These are phyloP conservation scores for Brienomyrus longianalis DNA, from an alignment of 2,113 vertebrate genomes.

Conservation along the genomic window DNA sequence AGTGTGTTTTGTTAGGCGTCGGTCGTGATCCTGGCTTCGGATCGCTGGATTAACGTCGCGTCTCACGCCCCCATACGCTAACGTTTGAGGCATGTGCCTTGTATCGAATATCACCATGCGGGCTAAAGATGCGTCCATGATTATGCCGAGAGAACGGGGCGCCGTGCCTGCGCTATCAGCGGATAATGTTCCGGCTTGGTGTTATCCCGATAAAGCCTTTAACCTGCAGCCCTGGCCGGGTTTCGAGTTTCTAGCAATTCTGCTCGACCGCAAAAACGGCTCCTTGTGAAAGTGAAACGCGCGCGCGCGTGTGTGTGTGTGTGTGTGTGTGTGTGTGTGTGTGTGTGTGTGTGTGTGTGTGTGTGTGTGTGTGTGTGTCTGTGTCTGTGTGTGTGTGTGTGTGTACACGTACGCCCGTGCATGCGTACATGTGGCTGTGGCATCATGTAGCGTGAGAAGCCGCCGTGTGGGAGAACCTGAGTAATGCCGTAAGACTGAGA, in stretches of 20 bases:
- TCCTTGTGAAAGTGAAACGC: constrained; percentile 19
- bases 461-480: constrained; percentile 26
- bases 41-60: neutral
- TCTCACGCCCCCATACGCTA: neutral
- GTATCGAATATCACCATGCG: neutral
- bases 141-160: neutral
- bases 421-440: neutral
- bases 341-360: constrained; percentile 18
- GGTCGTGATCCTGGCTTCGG: neutral
- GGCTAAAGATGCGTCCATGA: neutral
- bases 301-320: constrained; percentile 36
- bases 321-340: constrained; percentile 12
- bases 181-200: neutral
- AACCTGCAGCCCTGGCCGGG: neutral
- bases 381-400: constrained; percentile 32
- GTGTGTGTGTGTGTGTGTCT: neutral
- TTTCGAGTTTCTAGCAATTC: constrained; percentile 27
- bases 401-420: neutral
- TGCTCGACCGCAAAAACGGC: constrained; percentile 32
- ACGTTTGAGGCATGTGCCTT: neutral
- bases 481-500: constrained; percentile 32
- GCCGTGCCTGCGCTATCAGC: neutral
- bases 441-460: constrained; percentile 27
- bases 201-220: constrained; percentile 26
- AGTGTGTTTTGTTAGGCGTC: neutral